A percentile compares a stretch with the other conserved stretches of the same genome.
These are phyloP conservation scores for Actinernus sp. DNA, from an alignment of 92 coral and sea anemone species.

Conservation along the genomic window DNA sequence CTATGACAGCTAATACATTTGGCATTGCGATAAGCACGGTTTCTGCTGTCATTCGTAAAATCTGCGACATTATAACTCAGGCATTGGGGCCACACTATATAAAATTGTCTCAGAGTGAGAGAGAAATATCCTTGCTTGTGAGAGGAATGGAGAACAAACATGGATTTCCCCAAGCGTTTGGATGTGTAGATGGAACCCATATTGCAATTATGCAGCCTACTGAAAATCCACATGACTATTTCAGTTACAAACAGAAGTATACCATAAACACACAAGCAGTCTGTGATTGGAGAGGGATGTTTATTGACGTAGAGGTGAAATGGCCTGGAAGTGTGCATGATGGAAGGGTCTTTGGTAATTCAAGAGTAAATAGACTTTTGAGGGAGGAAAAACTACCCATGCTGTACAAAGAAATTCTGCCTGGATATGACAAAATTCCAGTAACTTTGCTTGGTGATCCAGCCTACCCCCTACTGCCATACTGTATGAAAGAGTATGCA, in stretches of 20 bases:
- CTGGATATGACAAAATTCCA: slow-evolving; percentile 64
- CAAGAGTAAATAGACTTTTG: slow-evolving; percentile 21
- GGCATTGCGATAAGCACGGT: slow-evolving; percentile 47
- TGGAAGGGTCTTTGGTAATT: slow-evolving; percentile 50
- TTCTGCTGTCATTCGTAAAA: slow-evolving; percentile 28
- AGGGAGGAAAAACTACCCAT: slow-evolving; percentile 28
- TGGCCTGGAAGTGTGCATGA: slow-evolving; percentile 68
- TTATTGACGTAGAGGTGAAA: slow-evolving; percentile 32
- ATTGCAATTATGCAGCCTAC: slow-evolving; percentile 65
- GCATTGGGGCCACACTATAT: slow-evolving; percentile 48
- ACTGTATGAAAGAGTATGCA: slow-evolving; percentile 65
- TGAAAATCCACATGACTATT: slow-evolving; percentile 67
- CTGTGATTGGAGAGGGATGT: slow-evolving; percentile 61
- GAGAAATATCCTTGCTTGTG: slow-evolving; percentile 34
- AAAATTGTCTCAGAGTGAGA: slow-evolving; percentile 27
- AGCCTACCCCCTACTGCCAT: slow-evolving; percentile 58
- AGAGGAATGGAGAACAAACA: slow-evolving; percentile 36
- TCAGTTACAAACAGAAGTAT: slow-evolving; percentile 67
- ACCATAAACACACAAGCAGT: slow-evolving; percentile 69
- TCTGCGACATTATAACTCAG: slow-evolving; percentile 32
- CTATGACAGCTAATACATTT: slow-evolving; percentile 66
- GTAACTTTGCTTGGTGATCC: slow-evolving; percentile 65
- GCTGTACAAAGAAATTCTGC: slow-evolving; percentile 38
- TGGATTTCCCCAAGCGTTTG: slow-evolving; percentile 79
- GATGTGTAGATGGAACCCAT: slow-evolving; percentile 75